Conservation (phyloP, 2,888 invertebrate genomes). For the Pycnomerus fuliginosus region DNA sequence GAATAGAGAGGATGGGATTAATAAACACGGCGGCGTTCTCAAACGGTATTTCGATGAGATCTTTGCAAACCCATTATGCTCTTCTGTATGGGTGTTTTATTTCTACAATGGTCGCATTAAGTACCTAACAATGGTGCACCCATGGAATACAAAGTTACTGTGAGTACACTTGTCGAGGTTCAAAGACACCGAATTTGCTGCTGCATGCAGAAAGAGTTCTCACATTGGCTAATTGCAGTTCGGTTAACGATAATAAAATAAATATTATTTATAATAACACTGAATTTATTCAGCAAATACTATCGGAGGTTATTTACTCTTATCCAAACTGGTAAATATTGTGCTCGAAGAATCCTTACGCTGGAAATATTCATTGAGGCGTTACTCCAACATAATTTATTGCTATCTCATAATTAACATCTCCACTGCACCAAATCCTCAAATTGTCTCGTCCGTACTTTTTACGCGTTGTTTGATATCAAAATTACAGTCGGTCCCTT, state of each 20-base stretch:
- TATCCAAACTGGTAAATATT: constrained; percentile 23
- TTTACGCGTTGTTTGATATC: constrained; percentile 31
- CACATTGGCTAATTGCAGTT: constrained; percentile 8
- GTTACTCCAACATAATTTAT: constrained; percentile 10
- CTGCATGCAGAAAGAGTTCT: constrained; percentile 10
- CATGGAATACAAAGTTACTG: constrained; percentile 29
- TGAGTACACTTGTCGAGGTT: constrained; percentile 21
- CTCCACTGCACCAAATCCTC: constrained; percentile 16
- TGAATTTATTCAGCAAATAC: constrained; percentile 22
- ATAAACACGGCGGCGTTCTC: constrained; percentile 27
- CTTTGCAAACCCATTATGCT: constrained; percentile 30
- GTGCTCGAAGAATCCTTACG: constrained; percentile 10
- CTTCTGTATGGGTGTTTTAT: constrained; percentile 33
- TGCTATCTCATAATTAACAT: constrained; percentile 9
- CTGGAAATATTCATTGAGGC: constrained; percentile 12
- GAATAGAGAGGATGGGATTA: constrained; percentile 7
- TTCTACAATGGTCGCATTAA: constrained; percentile 33
- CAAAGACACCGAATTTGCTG: constrained; percentile 16
- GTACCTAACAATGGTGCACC: constrained; percentile 32
- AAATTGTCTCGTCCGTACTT: constrained; percentile 29
- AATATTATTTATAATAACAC: constrained; percentile 6
- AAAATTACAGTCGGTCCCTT: constrained; percentile 24
- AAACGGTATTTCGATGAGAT: constrained; percentile 33
- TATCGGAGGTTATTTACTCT: constrained; percentile 19
- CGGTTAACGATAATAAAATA: constrained; percentile 4